A percentile compares a stretch with the other conserved stretches of the same genome.
Evolutionary conservation across 30 jellyfish, hydroid and myxozoan genomes (phyloP).

Genomic region (Chironex yamaguchii): DNA sequence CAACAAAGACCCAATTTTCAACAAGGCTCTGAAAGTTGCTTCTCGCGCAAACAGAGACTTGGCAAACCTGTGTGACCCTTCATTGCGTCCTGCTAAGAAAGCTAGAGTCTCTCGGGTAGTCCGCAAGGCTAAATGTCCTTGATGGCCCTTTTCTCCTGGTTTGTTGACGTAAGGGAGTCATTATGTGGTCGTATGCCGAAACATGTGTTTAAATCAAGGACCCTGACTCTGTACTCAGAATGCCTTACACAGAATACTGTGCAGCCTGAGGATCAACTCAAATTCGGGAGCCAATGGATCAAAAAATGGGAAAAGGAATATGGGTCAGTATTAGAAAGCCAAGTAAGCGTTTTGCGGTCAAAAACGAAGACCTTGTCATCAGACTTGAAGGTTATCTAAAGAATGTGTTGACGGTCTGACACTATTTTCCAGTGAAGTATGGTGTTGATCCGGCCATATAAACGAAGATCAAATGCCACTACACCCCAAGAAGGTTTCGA

Average conservation of each 20-base stretch:
- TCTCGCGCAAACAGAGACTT: slow-evolving; percentile 33
- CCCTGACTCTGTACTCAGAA: slow-evolving; percentile 41
- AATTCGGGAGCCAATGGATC: slow-evolving; percentile 59
- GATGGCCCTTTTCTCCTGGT: slow-evolving; percentile 42
- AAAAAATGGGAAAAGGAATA: slow-evolving; percentile 67
- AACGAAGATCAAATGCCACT: slow-evolving; percentile 82
- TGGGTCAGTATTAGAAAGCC: slow-evolving; percentile 73
- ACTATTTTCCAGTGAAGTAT: slow-evolving; percentile 40
- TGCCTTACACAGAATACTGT: slow-evolving; percentile 77
- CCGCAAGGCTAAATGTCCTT: slow-evolving; percentile 17
- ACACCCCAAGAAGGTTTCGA: too few relatives aligned
- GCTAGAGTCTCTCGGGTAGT: slow-evolving; percentile 45
- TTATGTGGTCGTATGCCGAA: slow-evolving; percentile 71
- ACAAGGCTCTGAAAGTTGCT: slow-evolving; percentile 75
- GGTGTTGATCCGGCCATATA: slow-evolving; percentile 84
- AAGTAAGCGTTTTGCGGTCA: slow-evolving; percentile 68
- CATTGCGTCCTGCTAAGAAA: slow-evolving; percentile 30
- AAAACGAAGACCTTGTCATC: slow-evolving; percentile 48
- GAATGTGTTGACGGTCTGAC: slow-evolving; percentile 68
- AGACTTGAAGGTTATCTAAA: slow-evolving; percentile 53
- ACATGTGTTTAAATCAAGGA: slow-evolving; percentile 41
- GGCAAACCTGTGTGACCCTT: slow-evolving; percentile 13
- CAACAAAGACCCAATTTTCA: slow-evolving; percentile 66
- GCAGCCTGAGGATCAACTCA: background rate
- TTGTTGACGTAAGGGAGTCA: slow-evolving; percentile 55